Evolutionary conservation across 2,797 vertebrate genomes (phyloP).

Genomic region (Coccyzus lansbergi): DNA sequence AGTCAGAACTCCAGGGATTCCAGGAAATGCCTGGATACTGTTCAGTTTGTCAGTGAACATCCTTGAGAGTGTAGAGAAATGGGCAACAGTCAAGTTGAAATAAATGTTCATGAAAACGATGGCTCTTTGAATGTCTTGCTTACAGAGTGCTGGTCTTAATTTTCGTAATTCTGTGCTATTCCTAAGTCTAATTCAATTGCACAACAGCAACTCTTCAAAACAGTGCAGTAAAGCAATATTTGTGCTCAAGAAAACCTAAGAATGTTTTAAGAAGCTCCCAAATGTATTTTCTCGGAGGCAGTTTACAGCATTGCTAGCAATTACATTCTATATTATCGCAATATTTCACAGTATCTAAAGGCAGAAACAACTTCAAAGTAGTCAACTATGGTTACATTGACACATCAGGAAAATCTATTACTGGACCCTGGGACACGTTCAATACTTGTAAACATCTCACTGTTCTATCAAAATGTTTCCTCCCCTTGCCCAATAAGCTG

Average conservation of each 20-base stretch:
- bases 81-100: neutral
- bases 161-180: neutral
- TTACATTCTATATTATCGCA: neutral
- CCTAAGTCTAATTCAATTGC: neutral
- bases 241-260: neutral
- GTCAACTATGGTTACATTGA: neutral
- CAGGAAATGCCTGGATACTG: constrained; percentile 4
- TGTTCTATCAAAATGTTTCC: neutral
- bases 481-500: neutral
- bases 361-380: neutral
- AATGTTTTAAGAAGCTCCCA: neutral
- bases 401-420: neutral
- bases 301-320: neutral
- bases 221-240: neutral
- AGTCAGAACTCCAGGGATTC: neutral
- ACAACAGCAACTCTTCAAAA: neutral
- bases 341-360: neutral
- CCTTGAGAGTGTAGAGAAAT: neutral
- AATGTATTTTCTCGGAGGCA: neutral
- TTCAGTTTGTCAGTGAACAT: constrained; percentile 19
- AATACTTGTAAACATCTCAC: neutral
- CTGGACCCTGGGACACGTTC: neutral
- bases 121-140: neutral
- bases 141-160: neutral
- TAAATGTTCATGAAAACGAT: neutral